phyloP scores from a whole-genome alignment of 1,140 invertebrate species.

The Drosophila gunungcola region DNA sequence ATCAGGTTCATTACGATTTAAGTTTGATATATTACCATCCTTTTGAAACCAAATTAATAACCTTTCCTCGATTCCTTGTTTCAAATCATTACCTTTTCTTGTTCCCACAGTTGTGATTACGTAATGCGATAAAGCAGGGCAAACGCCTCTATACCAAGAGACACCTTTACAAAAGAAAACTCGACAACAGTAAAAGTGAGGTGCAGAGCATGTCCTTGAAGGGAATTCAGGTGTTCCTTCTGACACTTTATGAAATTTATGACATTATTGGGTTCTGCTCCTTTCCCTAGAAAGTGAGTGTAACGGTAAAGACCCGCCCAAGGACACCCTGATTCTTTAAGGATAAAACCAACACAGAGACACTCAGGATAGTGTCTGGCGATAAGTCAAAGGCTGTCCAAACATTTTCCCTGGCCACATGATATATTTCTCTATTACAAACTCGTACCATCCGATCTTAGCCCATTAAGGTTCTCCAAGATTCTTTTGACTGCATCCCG shows the following conservation, averaged over 20 bases:
- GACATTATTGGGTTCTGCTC: constrained; percentile 66
- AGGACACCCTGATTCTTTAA: constrained; percentile 49
- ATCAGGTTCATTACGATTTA: neutral
- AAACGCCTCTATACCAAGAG: constrained; percentile 58
- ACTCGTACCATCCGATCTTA: constrained; percentile 2
- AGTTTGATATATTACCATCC: neutral
- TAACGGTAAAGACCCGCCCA: constrained; percentile 66
- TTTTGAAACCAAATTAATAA: neutral
- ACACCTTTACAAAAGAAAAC: neutral
- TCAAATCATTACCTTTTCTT: neutral
- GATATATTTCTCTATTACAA: constrained; percentile 82
- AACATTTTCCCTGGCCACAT: constrained; percentile 47
- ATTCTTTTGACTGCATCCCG: constrained; percentile 33
- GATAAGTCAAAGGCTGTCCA: constrained; percentile 55
- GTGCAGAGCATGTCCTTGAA: constrained; percentile 27
- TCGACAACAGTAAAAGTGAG: constrained; percentile 1
- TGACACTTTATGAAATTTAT: constrained; percentile 83
- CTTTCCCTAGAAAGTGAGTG: constrained; percentile 68
- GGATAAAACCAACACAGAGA: constrained; percentile 15
- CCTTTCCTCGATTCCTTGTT: neutral
- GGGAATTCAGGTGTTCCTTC: constrained; percentile 71
- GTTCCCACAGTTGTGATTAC: constrained; percentile 31
- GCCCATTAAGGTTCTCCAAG: neutral
- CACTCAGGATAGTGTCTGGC: constrained; percentile 16
- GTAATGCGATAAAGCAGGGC: constrained; percentile 29